phyloP scores from a whole-genome alignment of 2,797 vertebrate species.

The Spinibarbus caldwelli region DNA sequence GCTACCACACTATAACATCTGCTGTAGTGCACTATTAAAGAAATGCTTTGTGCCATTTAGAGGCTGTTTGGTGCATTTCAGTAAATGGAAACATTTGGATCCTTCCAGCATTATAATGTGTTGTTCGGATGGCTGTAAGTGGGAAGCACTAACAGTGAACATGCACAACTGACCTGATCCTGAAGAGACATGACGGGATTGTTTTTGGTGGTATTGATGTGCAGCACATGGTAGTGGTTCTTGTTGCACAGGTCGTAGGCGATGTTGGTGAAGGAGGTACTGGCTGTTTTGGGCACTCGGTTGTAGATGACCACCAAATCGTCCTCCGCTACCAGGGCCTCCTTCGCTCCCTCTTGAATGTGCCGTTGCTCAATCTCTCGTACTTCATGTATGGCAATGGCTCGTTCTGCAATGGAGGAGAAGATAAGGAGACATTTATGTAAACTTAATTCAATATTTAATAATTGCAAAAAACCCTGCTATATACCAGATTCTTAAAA shows the following conservation, averaged over 20 bases:
- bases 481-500: not conserved
- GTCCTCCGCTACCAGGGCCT: constrained; percentile 78
- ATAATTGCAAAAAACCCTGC: not conserved
- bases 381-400: constrained; percentile 95
- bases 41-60: constrained; percentile 3
- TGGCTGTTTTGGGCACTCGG: constrained; percentile 97
- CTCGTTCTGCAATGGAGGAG: constrained; percentile 82
- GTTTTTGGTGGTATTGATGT: constrained; percentile 99
- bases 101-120: constrained; percentile 10
- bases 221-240: constrained; percentile 96
- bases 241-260: constrained; percentile 96
- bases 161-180: constrained; percentile 86
- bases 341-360: constrained; percentile 85
- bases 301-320: constrained; percentile 96
- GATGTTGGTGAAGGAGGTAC: constrained; percentile 98
- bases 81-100: constrained; percentile 1
- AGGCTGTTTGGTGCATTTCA: not conserved
- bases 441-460: not conserved
- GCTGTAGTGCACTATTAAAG: not conserved
- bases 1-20: not conserved
- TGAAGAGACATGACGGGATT: constrained; percentile 99
- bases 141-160: not conserved
- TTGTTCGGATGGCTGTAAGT: not conserved
- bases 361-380: constrained; percentile 95
- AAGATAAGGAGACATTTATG: not conserved